These are phyloP conservation scores for Herpetotheres cachinnans DNA, from an alignment of 2,113 vertebrate genomes.

Conservation along the genomic window DNA sequence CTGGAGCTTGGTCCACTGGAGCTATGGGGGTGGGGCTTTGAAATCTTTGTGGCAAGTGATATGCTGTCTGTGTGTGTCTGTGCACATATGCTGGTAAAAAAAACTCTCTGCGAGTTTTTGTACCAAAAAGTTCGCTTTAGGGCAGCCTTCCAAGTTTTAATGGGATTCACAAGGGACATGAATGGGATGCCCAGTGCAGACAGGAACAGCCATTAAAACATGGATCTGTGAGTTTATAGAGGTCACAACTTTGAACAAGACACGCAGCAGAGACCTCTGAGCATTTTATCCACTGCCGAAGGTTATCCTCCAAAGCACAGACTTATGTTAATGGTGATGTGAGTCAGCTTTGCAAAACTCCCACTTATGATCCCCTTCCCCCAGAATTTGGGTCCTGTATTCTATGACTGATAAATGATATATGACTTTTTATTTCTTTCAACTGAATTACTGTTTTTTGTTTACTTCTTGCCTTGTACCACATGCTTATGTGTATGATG, in stretches of 20 bases:
- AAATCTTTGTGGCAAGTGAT: not conserved
- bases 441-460: not conserved
- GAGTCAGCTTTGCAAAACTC: not conserved
- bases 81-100: not conserved
- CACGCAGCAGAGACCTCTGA: not conserved
- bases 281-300: not conserved
- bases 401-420: not conserved
- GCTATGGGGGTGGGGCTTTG: not conserved
- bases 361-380: fast-evolving
- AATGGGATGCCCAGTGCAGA: not conserved
- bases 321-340: not conserved
- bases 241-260: not conserved
- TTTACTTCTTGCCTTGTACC: not conserved
- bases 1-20: not conserved
- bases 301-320: not conserved
- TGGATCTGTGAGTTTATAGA: not conserved
- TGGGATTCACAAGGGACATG: not conserved
- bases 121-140: not conserved
- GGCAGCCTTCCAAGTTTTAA: not conserved
- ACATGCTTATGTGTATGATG: not conserved
- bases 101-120: not conserved
- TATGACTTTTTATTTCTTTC: not conserved
- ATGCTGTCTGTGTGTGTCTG: not conserved
- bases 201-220: not conserved
- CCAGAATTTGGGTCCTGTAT: not conserved